Conservation (phyloP, 2,113 vertebrate genomes). For the Antechinus stuartii region DNA sequence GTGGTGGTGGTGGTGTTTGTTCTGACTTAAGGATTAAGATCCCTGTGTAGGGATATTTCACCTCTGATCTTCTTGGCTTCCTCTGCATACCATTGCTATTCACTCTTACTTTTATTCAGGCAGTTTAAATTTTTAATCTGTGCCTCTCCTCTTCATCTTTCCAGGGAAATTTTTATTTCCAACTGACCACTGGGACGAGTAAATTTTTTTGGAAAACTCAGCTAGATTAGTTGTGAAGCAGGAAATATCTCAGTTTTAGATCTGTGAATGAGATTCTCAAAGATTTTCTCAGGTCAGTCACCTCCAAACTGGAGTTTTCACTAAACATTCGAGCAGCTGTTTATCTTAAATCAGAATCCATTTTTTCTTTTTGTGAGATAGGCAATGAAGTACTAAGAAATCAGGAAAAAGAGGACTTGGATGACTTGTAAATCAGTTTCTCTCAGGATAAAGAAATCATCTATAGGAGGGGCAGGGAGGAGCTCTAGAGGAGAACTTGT, state of each 20-base stretch:
- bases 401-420: conserved; percentile 4
- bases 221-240: neutral
- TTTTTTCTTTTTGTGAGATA: neutral
- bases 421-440: neutral
- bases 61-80: neutral
- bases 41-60: neutral
- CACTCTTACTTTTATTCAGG: neutral
- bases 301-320: neutral
- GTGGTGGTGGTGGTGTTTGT: neutral
- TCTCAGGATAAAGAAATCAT: neutral
- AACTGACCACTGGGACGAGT: neutral
- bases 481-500: neutral
- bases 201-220: conserved; percentile 43
- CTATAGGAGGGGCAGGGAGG: neutral
- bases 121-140: conserved; percentile 15
- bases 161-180: conserved; percentile 24
- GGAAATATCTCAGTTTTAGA: neutral
- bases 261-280: conserved; percentile 19
- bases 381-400: conserved; percentile 17
- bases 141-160: neutral
- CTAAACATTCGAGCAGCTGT: conserved; percentile 21
- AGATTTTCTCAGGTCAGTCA: conserved; percentile 17
- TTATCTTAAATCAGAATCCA: conserved; percentile 18
- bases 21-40: conserved; percentile 22
- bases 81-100: neutral